Evolutionary conservation across 1,140 invertebrate species (phyloP).

Genomic region (Pseudomyrmex sp.): DNA sequence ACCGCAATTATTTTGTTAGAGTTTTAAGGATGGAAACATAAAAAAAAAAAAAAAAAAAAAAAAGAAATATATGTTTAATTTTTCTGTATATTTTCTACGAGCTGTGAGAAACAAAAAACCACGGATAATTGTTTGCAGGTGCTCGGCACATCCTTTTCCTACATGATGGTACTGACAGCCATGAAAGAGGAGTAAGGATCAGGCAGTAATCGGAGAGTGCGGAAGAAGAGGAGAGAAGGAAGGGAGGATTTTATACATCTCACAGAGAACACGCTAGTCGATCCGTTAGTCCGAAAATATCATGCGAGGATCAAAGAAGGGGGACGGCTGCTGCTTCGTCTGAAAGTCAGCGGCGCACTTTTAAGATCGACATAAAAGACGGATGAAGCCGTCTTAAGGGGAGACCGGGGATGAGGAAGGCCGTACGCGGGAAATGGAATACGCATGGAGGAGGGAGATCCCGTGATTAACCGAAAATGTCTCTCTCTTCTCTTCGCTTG

Average conservation of each 20-base stretch:
- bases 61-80: no score
- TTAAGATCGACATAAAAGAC: conserved; percentile 53
- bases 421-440: conserved; percentile 21
- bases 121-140: conserved; percentile 67
- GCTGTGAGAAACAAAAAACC: no score
- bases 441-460: neutral
- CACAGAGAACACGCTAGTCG: conserved; percentile 61
- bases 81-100: no score
- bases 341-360: conserved; percentile 38
- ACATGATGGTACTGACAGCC: conserved; percentile 73
- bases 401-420: neutral
- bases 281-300: conserved; percentile 65
- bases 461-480: conserved; percentile 1
- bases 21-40: no score
- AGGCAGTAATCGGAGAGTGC: conserved; percentile 24
- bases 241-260: conserved; percentile 17
- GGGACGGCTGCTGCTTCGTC: neutral
- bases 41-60: no score
- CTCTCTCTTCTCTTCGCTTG: neutral
- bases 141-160: conserved; percentile 77
- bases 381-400: conserved; percentile 41
- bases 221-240: neutral
- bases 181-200: conserved; percentile 53
- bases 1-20: no score
- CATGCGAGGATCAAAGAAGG: conserved; percentile 47